Base-by-base conservation (phyloP, 2,113 vertebrate genomes). In the Ammodytes marinus region DNA sequence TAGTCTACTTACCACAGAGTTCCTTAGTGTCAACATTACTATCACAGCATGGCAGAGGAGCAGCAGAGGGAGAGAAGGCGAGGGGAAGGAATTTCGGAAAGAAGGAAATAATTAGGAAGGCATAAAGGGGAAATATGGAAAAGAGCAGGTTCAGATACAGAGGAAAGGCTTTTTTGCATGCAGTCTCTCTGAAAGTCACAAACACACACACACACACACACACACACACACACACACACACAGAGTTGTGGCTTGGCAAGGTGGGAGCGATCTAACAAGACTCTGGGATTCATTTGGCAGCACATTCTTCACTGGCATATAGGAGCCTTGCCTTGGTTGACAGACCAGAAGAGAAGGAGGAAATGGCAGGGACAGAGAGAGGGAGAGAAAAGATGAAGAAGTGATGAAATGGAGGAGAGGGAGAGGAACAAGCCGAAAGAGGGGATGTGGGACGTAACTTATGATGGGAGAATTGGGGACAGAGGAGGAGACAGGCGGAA, bases 1-100 rank as follows among this genome's bases (percentile, higher is more conserved):
- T 15, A 14, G 68, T 69, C 14, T 50, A 91, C 92, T 93, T 83
- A 93, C 93, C 93, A 39, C 93, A 94, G 53, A 94, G 93, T 83
- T 94, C 93, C 91, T 93, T 93, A 47, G 91, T 93, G 92, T 93
- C 93, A 92, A 92, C 91, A 91, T 92, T 93, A 92, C 92, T 94
- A 90, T 88, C 71, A 86, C 89, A 94, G 76, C 54, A 83, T 17
- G 74, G 76, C 60, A 88, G 73, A 86, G 83, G 89, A 80, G 77
- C 80, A 86, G 91, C 80, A 92, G 73, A 61, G 39, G 74, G 75
- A 79, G 75, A 58, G 53, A 75, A 27, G 45, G 19, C 52, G 68
- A 13, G 46, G 72, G 68, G 19, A 43, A 19, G 42, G 67, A 60
- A 60, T 37, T 63, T 58, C 52, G 43, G 69, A 53, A 58, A 39